Evolutionary conservation across 2,113 vertebrate species (phyloP).

Genomic region (Mixornis gularis): DNA sequence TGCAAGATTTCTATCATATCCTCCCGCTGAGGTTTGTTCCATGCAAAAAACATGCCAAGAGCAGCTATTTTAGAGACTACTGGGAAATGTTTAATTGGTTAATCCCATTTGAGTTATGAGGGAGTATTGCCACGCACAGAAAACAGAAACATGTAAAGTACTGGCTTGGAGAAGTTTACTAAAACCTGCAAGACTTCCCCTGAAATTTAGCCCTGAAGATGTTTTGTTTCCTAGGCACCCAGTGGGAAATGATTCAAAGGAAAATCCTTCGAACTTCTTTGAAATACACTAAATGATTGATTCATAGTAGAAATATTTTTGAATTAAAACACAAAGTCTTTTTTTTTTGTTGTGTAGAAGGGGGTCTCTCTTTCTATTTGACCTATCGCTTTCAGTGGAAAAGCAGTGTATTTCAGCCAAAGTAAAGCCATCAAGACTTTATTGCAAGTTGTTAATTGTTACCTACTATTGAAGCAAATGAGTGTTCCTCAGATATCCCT

Average conservation of each 20-base stretch:
- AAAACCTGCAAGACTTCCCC: constrained; percentile 73
- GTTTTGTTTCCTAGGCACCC: constrained; percentile 65
- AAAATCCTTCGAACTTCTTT: constrained; percentile 68
- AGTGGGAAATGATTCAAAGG: constrained; percentile 69
- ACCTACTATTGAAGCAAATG: neutral
- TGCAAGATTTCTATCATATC: constrained; percentile 90
- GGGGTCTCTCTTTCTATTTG: neutral
- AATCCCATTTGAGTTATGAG: constrained; percentile 86
- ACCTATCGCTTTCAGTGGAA: neutral
- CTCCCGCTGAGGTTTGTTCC: constrained; percentile 91
- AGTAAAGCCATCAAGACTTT: neutral
- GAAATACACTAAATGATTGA: constrained; percentile 70
- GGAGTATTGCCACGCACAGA: constrained; percentile 74
- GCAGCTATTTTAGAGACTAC: constrained; percentile 89
- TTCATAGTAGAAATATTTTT: constrained; percentile 70
- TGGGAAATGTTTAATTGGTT: constrained; percentile 91
- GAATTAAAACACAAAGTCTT: constrained; percentile 39
- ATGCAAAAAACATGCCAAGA: constrained; percentile 96
- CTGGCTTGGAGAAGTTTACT: constrained; percentile 75
- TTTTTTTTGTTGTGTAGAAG: neutral
- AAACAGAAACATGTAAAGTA: constrained; percentile 75
- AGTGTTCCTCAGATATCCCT: neutral
- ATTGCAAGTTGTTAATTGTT: neutral
- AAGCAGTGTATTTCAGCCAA: neutral
- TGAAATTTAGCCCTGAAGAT: constrained; percentile 71